A percentile compares a stretch with the other conserved stretches of the same genome.
phyloP scores from a whole-genome alignment of 2,797 vertebrate species.

The Cyclopterus lumpus region DNA sequence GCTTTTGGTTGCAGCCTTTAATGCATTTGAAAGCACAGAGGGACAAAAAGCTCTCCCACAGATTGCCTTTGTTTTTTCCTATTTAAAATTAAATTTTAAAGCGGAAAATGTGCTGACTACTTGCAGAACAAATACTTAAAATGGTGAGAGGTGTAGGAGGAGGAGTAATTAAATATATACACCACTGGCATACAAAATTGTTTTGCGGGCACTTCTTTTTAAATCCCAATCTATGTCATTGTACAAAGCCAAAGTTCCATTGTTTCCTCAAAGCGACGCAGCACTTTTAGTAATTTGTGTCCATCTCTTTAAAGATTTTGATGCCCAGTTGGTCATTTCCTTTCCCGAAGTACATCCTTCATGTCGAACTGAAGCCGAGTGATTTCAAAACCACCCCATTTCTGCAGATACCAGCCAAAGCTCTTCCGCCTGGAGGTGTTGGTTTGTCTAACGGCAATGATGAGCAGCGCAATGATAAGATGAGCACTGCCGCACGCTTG shows the following conservation, averaged over 20 bases:
- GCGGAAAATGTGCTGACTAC: slow-evolving; percentile 56
- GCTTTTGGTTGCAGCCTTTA: slow-evolving; percentile 64
- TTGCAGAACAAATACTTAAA: slow-evolving; percentile 36
- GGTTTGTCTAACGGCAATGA: slow-evolving; percentile 41
- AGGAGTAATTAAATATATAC: slow-evolving; percentile 5
- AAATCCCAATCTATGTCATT: slow-evolving; percentile 16
- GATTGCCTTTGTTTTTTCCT: slow-evolving; percentile 58
- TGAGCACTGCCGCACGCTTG: slow-evolving; percentile 1
- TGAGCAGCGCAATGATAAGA: slow-evolving; percentile 24
- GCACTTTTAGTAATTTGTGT: neutral
- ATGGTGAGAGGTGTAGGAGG: neutral
- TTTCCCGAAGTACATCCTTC: slow-evolving; percentile 4
- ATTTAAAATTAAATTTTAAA: slow-evolving; percentile 54
- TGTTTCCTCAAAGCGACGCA: neutral
- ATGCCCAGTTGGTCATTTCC: neutral
- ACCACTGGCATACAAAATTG: neutral
- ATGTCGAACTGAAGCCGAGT: slow-evolving; percentile 6
- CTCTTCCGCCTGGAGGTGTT: slow-evolving; percentile 30
- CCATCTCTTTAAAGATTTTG: neutral
- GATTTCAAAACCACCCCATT: slow-evolving; percentile 37
- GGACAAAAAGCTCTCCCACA: slow-evolving; percentile 59
- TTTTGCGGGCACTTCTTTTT: neutral
- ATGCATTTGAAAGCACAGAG: slow-evolving; percentile 74
- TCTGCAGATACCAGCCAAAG: slow-evolving; percentile 43
- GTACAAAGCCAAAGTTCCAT: neutral